Percentiles rank a stretch among this genome's conserved stretches.
These are phyloP conservation scores for Mormyrus lacerda DNA, from an alignment of 2,113 vertebrate species.

Conservation along the genomic window DNA sequence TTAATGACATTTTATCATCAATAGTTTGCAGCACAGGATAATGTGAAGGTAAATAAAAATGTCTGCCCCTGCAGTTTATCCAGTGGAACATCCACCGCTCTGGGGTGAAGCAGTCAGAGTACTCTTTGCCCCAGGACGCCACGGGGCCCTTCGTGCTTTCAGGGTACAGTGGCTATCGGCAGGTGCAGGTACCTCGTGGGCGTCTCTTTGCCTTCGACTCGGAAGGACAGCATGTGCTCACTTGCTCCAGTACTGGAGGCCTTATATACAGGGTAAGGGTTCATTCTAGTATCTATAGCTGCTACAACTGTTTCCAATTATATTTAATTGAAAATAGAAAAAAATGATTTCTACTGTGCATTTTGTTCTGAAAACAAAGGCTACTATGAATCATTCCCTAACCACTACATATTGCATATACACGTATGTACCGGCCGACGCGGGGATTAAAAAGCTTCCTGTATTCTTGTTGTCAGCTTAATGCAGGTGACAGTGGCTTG, in stretches of 20 bases:
- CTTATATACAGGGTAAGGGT: constrained; percentile 77
- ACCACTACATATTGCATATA: background rate
- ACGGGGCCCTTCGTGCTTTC: constrained; percentile 90
- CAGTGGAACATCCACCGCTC: constrained; percentile 98
- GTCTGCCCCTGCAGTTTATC: constrained; percentile 70
- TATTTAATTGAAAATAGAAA: background rate
- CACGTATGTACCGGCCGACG: background rate
- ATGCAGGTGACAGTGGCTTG: constrained; percentile 68
- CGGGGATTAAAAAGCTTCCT: background rate
- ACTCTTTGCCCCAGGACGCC: constrained; percentile 73
- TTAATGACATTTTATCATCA: background rate
- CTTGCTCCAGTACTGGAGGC: constrained; percentile 78
- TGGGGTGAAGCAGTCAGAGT: constrained; percentile 83
- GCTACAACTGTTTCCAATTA: background rate
- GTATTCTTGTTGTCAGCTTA: constrained; percentile 61
- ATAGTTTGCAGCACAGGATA: background rate
- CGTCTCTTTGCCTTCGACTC: constrained; percentile 94
- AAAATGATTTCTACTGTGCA: background rate
- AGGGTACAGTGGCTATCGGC: constrained; percentile 91
- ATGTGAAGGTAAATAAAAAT: background rate
- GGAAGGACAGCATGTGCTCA: constrained; percentile 87
- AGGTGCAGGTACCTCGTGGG: constrained; percentile 87
- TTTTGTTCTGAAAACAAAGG: background rate
- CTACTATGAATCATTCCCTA: background rate
- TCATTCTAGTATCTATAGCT: background rate